phyloP scores from a whole-genome alignment of 2,113 vertebrate genomes.

The Apteryx mantelli region DNA sequence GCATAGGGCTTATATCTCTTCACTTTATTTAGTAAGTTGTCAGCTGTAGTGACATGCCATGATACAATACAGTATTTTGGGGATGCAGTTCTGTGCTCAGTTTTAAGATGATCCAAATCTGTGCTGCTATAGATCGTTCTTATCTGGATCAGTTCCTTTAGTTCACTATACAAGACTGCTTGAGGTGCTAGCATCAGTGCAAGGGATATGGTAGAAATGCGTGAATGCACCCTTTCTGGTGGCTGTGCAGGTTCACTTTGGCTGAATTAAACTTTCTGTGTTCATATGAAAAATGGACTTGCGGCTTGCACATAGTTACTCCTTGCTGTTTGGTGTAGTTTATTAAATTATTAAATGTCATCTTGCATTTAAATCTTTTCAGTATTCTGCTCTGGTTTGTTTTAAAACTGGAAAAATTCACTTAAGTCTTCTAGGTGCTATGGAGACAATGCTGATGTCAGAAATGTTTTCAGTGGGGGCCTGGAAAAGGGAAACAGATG shows the following conservation, averaged over 20 bases:
- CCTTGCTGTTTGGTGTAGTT: slow-evolving; percentile 22
- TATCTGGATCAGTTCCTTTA: background rate
- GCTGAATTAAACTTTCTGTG: background rate
- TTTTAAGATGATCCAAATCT: background rate
- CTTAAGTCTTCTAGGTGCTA: slow-evolving; percentile 47
- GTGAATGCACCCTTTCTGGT: background rate
- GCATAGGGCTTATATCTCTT: background rate
- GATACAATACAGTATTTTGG: background rate
- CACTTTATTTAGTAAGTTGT: background rate
- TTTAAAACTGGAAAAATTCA: slow-evolving; percentile 32
- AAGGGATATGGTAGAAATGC: background rate
- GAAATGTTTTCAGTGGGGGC: slow-evolving; percentile 25
- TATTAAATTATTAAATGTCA: slow-evolving; percentile 64
- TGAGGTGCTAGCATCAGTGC: background rate
- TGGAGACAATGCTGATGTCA: slow-evolving; percentile 24
- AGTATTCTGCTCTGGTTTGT: slow-evolving; percentile 62
- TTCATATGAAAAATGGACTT: background rate
- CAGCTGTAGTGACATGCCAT: background rate
- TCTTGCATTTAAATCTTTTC: slow-evolving; percentile 55
- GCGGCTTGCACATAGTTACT: background rate
- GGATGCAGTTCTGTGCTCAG: background rate
- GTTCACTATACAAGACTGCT: background rate
- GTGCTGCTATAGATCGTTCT: background rate
- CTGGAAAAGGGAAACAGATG: slow-evolving; percentile 39
- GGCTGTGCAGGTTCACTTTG: background rate